Conservation (phyloP, 2,113 vertebrate species). For the Natator depressus region DNA sequence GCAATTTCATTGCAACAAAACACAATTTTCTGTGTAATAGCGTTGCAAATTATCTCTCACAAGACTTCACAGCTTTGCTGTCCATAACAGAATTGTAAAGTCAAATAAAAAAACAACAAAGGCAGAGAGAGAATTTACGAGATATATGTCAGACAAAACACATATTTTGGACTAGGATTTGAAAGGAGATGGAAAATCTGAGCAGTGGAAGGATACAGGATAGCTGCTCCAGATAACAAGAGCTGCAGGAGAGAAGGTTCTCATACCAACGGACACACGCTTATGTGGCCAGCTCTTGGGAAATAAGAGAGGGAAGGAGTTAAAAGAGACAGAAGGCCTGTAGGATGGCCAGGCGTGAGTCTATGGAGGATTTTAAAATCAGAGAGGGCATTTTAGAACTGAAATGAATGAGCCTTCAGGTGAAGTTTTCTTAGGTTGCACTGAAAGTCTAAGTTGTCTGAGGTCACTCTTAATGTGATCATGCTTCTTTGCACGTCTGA, state of each 20-base stretch:
- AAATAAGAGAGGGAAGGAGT: not conserved
- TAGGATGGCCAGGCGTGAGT: not conserved
- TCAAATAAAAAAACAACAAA: not conserved
- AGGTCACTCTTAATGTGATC: not conserved
- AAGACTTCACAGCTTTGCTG: not conserved
- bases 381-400: not conserved
- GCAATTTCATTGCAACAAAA: not conserved
- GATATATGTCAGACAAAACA: not conserved
- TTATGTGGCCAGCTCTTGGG: not conserved
- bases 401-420: not conserved
- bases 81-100: not conserved
- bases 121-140: not conserved
- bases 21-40: not conserved
- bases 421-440: not conserved
- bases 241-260: not conserved
- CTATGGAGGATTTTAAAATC: not conserved
- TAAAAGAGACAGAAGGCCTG: not conserved
- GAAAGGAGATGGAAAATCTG: not conserved
- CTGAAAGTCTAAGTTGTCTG: not conserved
- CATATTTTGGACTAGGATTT: not conserved
- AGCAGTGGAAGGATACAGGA: not conserved
- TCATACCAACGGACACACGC: not conserved
- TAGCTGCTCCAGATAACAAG: not conserved
- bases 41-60: not conserved
- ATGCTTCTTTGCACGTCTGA: not conserved